These are phyloP conservation scores for Fragum whitleyi DNA, from an alignment of 2,888 invertebrate genomes.

Conservation along the genomic window DNA sequence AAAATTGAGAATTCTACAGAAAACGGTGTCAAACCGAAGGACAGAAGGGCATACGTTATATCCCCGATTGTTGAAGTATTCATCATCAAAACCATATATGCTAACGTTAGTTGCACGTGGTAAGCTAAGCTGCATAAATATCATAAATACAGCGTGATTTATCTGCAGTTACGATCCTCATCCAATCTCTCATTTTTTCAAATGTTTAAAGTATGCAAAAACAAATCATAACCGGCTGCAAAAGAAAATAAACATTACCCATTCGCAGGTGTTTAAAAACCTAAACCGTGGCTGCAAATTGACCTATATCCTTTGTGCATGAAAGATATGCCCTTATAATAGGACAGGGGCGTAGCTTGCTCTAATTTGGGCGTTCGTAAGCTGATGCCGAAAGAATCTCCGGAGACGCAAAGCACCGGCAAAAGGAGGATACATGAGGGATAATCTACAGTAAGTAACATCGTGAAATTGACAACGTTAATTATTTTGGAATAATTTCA, in stretches of 20 bases:
- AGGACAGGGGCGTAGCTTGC: too few species aligned
- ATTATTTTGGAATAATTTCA: too few species aligned
- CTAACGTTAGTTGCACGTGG: neutral
- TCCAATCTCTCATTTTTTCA: neutral
- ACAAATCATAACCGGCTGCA: neutral
- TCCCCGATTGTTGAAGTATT: neutral
- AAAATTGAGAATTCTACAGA: too few species aligned
- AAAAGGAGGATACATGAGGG: too few species aligned
- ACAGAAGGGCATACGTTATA: neutral
- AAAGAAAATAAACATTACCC: neutral
- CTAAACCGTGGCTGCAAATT: neutral
- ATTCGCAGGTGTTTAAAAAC: neutral
- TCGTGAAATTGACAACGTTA: too few species aligned
- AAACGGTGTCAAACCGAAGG: too few species aligned
- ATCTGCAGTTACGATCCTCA: neutral
- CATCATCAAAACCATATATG: neutral
- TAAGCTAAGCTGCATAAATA: neutral
- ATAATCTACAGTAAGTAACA: too few species aligned
- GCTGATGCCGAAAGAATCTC: too few species aligned
- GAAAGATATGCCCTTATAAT: neutral
- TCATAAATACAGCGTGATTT: too few species aligned
- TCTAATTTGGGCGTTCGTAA: too few species aligned
- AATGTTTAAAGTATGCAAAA: slow-evolving; percentile 2
- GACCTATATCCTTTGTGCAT: neutral
- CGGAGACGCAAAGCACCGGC: too few species aligned